Percentiles rank a stretch among this genome's conserved stretches.
These are phyloP conservation scores for Chrysaora quinquecirrha DNA, from an alignment of 30 jellyfish, hydroid and myxozoan species.

Conservation along the genomic window DNA sequence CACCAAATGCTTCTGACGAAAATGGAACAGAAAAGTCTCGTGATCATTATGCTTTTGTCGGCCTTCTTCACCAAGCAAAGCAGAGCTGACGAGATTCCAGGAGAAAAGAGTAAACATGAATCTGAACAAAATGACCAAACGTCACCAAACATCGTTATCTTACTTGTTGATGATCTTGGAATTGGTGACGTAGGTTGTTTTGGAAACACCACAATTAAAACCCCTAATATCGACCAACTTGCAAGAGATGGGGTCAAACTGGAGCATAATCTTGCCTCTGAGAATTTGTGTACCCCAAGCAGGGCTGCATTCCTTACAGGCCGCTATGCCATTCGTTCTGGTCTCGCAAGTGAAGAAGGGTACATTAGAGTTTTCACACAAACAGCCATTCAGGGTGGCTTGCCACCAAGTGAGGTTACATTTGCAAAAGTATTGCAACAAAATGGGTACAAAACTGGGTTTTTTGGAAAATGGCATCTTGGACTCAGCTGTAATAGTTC, in stretches of 20 bases:
- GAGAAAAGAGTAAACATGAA: too few species aligned
- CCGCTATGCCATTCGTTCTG: constrained; percentile 84
- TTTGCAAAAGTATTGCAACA: constrained; percentile 70
- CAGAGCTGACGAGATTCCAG: too few species aligned
- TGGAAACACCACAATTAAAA: constrained; percentile 75
- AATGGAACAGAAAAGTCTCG: too few species aligned
- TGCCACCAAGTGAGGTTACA: constrained; percentile 64
- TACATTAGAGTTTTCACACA: constrained; percentile 37
- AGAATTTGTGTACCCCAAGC: constrained; percentile 83
- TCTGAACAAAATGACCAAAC: too few species aligned
- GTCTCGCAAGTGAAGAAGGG: constrained; percentile 54
- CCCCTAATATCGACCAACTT: constrained; percentile 84
- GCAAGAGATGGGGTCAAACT: constrained; percentile 63
- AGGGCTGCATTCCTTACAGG: constrained; percentile 93
- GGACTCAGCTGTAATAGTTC: constrained; percentile 73
- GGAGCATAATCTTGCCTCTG: constrained; percentile 81
- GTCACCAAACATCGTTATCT: constrained; percentile 67
- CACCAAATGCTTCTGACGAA: too few species aligned
- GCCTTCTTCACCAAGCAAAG: too few species aligned
- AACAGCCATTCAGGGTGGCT: constrained; percentile 71
- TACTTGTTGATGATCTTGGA: constrained; percentile 91
- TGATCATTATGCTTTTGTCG: too few species aligned
- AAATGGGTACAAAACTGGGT: constrained; percentile 76
- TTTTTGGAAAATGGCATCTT: constrained; percentile 90
- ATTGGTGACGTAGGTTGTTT: constrained; percentile 89